A percentile compares a stretch with the other conserved stretches of the same genome.
Conservation (phyloP, 2,888 invertebrate species). For the Selenia dentaria region DNA sequence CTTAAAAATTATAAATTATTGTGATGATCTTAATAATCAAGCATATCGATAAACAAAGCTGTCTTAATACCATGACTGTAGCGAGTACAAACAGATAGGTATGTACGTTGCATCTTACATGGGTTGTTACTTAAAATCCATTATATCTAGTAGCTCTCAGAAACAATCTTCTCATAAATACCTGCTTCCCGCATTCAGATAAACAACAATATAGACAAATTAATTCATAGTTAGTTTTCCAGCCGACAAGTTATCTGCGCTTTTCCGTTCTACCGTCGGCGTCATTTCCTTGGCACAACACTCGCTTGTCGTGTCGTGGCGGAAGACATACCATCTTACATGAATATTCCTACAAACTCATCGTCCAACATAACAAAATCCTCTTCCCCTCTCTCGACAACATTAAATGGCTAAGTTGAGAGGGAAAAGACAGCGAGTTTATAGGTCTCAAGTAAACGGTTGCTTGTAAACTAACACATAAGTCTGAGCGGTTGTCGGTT, state of each 20-base stretch:
- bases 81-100: no score
- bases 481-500: conserved; percentile 56
- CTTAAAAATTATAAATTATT: no score
- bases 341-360: conserved; percentile 57
- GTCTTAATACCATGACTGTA: no score
- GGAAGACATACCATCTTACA: conserved; percentile 63
- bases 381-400: conserved; percentile 13
- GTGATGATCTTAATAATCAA: no score
- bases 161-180: conserved; percentile 1
- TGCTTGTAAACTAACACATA: conserved; percentile 49
- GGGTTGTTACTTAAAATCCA: no score
- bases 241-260: conserved; percentile 46
- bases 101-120: no score
- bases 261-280: conserved; percentile 57
- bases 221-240: conserved; percentile 32
- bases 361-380: conserved; percentile 32
- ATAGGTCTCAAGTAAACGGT: conserved; percentile 47
- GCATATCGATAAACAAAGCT: no score
- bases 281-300: conserved; percentile 71
- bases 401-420: conserved; percentile 4
- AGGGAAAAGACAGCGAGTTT: not conserved
- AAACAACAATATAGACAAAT: conserved; percentile 31
- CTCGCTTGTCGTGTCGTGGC: conserved; percentile 43
- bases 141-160: no score
- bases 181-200: conserved; percentile 5